These are phyloP conservation scores for Coryphaenoides rupestris DNA, from an alignment of 2,113 vertebrate genomes.

Conservation along the genomic window DNA sequence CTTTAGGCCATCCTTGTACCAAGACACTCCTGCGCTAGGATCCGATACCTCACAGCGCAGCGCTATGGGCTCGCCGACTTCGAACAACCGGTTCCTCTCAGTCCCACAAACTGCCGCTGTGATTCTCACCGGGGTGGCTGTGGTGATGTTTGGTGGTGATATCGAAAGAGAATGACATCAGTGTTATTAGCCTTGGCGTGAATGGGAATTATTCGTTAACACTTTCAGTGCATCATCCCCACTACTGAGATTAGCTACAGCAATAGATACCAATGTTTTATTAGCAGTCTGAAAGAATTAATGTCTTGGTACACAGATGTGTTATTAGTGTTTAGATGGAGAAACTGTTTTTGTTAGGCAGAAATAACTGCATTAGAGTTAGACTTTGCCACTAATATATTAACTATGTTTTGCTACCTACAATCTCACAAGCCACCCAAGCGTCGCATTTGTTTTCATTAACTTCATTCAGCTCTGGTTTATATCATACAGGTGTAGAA, in stretches of 20 bases:
- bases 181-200: constrained; percentile 44
- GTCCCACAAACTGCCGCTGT: constrained; percentile 48
- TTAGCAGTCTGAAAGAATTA: constrained; percentile 21
- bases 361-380: constrained; percentile 51
- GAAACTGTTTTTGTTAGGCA: constrained; percentile 44
- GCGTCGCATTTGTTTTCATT: constrained; percentile 23
- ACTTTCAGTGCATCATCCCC: constrained; percentile 29
- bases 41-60: constrained; percentile 61
- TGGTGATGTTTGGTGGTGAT: constrained; percentile 64
- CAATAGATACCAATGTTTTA: constrained; percentile 38
- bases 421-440: constrained; percentile 37
- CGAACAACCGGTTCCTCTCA: constrained; percentile 59
- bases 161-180: constrained; percentile 67
- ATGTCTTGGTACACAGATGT: constrained; percentile 15
- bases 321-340: constrained; percentile 46
- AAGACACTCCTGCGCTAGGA: constrained; percentile 51
- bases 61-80: constrained; percentile 53
- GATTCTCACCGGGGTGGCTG: constrained; percentile 66
- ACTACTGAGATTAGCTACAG: constrained; percentile 59
- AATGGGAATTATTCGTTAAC: too few relatives aligned
- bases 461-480: constrained; percentile 14
- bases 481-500: constrained; percentile 35
- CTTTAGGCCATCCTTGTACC: constrained; percentile 59
- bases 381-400: constrained; percentile 38
- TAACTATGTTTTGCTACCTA: constrained; percentile 3